Evolutionary conservation across 2,888 invertebrate genomes (phyloP), one percentile per base, ranked within the genome.

Genomic region (Eupithecia centaureata): DNA sequence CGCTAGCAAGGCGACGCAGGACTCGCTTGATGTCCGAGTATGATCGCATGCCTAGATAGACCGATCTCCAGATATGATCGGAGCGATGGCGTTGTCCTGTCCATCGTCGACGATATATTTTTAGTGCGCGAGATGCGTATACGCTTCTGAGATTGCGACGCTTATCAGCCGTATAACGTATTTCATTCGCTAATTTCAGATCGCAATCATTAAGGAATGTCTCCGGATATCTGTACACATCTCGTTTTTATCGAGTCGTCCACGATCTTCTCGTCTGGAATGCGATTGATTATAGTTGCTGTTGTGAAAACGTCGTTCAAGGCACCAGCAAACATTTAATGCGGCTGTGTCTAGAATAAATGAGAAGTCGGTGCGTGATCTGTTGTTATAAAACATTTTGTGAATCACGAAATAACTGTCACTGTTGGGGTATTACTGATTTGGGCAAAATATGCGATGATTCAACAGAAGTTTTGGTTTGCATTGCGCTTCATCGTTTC

Each of bases 141-240:
- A 82, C 75, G 64, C 69, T 71, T 73, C 68, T 64, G 72, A 79
- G 85, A 86, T 86, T 74, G 74, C 77, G 85, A 86, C 82, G 73
- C 76, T 83, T 85, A 86, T 87, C 86, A 81, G 78, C 70, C 72
- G 74, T 75, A 76, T 82, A 78, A 70, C 72, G 74, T 75, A 76
- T 82, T 80, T 82, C 82, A 82, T 72, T 79, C 70, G 84, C 84
- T 85, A 85, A 85, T 83, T 88, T 85, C 82, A 85, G 81, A 82
- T 77, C 78, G 78, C 75, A 77, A 79, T 80, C 76, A 77, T 79
- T 73, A 71, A 76, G 78, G 78, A 80, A 85, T 82, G 78, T 71
- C 68, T 76, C 75, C 61, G 61, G 68, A 73, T 73, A 66, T 63
- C 51, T 65, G 30, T 70, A 58, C 65, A 68, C 60, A 71, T 65